Base-by-base conservation (phyloP, 1,140 invertebrate genomes). In the Bathynomus jamesi region DNA sequence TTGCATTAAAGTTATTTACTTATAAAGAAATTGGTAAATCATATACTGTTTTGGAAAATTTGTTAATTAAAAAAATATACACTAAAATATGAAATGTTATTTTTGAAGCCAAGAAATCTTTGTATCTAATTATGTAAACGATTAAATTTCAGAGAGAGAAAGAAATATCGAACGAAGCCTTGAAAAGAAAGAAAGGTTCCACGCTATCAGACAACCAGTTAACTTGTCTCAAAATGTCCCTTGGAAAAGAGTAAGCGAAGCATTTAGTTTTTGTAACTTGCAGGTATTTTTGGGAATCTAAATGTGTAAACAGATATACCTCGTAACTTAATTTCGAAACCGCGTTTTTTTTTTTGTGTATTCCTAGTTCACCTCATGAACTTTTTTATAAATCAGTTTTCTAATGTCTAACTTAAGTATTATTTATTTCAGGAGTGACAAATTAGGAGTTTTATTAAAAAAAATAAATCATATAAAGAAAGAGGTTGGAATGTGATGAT, bases 201-300 rank as follows among this genome's bases (percentile, higher is more conserved):
- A 28, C 7, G 10, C 27, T 65, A n/a, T 65, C 63, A 25, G 63
- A 65, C 10, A 65, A 28, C 29, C 63, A 65, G 13, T 65, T 65
- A 30, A 78, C 82, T 28, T 78, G 80, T 65, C 77, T 84, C 29
- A 77, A 82, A 73, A 79, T 83, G 65, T 76, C 84, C 13, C 82
- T 32, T 60, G 53, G 70, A 10, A 73, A 67, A 72, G 46, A 72
- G 62, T 31, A 69, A 69, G 29, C 1, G 13, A 17, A 53, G 13
- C 21, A 53, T 53, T 53, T 53, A 53, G 7, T 53, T 17, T 53
- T 17, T 46, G 28, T 53, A 69, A 66, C 32, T 27, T n/a, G 17
- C 24, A 17, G 29, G 28, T 17, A 25, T 60, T 40, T 28, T 31
- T 40, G 21, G 11, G 3, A 31, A 66, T 53, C 13, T 65, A 63